These are phyloP conservation scores for Echinops telfairi DNA, from an alignment of 2,113 vertebrate species.

Conservation along the genomic window DNA sequence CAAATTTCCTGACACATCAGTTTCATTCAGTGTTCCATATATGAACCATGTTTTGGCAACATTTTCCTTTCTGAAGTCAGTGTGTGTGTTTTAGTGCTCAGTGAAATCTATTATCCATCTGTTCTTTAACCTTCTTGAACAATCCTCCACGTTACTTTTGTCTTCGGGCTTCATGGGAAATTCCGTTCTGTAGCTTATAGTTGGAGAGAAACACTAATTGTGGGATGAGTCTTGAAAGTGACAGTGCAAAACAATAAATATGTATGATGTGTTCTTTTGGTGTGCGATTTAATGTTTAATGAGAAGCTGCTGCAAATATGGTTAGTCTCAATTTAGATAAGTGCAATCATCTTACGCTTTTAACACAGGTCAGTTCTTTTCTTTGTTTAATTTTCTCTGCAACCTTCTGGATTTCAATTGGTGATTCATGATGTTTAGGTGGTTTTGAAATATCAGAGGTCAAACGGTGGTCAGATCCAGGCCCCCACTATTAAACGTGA, in stretches of 20 bases:
- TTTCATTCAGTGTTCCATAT: constrained; percentile 69
- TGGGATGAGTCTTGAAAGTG: constrained; percentile 73
- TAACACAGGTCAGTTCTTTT: constrained; percentile 77
- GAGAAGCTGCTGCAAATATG: constrained; percentile 75
- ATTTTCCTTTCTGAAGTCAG: constrained; percentile 60
- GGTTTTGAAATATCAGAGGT: constrained; percentile 83
- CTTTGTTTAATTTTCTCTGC: constrained; percentile 83
- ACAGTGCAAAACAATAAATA: constrained; percentile 79
- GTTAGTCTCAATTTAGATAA: constrained; percentile 78
- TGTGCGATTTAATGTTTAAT: constrained; percentile 80
- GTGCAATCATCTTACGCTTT: constrained; percentile 77
- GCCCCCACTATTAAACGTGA: constrained; percentile 60
- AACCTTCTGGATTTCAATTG: constrained; percentile 61
- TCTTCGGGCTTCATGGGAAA: constrained; percentile 67
- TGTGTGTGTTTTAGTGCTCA: constrained; percentile 43
- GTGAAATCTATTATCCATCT: constrained; percentile 80
- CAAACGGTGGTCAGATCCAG: constrained; percentile 84
- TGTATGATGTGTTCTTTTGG: constrained; percentile 75
- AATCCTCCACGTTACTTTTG: constrained; percentile 44
- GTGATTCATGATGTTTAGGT: constrained; percentile 76
- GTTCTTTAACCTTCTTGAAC: constrained; percentile 72
- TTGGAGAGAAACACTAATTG: constrained; percentile 77
- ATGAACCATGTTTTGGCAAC: constrained; percentile 76
- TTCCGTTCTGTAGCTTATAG: constrained; percentile 75
- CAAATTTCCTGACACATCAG: constrained; percentile 57